Evolutionary conservation across 2,797 vertebrate species (phyloP).

Genomic region (Myotis findleyi): DNA sequence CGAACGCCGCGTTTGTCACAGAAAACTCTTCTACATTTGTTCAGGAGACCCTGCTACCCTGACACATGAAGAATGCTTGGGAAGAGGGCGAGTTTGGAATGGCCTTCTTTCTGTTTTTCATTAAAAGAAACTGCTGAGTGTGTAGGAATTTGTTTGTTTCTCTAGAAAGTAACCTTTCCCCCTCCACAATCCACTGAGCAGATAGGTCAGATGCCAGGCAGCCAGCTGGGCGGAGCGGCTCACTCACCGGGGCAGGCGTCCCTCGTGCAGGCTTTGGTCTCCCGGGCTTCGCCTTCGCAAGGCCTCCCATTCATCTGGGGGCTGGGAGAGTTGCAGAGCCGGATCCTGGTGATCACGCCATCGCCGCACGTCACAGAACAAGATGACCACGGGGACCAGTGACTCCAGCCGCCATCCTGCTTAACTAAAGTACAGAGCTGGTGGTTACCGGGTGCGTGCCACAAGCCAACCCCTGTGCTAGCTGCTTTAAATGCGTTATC

Average conservation of each 20-base stretch:
- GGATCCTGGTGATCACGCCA: slow-evolving; percentile 97
- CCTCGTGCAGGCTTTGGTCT: slow-evolving; percentile 94
- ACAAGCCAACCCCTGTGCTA: background rate
- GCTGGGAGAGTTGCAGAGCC: slow-evolving; percentile 98
- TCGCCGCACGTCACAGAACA: slow-evolving; percentile 97
- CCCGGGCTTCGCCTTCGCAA: slow-evolving; percentile 95
- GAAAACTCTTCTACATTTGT: background rate
- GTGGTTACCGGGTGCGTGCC: background rate
- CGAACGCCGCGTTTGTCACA: background rate
- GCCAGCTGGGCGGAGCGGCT: background rate
- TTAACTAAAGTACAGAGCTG: slow-evolving; percentile 90
- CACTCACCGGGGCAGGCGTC: slow-evolving; percentile 95
- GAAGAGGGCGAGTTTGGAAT: background rate
- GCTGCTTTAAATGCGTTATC: background rate
- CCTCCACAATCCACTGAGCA: background rate
- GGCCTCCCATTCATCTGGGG: slow-evolving; percentile 97
- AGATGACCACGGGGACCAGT: slow-evolving; percentile 99
- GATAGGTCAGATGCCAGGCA: background rate
- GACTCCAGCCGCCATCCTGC: slow-evolving; percentile 98
- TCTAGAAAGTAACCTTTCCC: background rate
- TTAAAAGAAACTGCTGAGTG: slow-evolving; percentile 55
- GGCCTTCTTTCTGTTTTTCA: slow-evolving; percentile 27
- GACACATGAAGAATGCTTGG: background rate
- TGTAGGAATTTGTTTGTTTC: slow-evolving; percentile 45
- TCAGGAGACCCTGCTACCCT: background rate